Base-by-base conservation (phyloP, 2,113 vertebrate species). In the Ahaetulla prasina region DNA sequence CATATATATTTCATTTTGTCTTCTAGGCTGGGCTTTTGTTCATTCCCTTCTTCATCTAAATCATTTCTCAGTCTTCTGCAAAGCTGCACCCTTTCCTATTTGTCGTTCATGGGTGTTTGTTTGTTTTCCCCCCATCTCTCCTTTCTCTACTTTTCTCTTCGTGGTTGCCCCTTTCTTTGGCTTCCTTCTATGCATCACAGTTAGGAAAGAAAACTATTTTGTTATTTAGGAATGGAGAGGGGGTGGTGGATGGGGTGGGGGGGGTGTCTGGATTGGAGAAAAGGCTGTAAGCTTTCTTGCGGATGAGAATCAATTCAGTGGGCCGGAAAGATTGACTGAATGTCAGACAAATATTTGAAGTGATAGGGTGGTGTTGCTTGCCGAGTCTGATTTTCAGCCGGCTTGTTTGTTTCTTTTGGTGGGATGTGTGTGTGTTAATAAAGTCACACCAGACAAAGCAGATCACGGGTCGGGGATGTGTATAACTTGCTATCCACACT, bases 341-440 rank as follows among this genome's bases (percentile, higher is more conserved):
- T 47, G 39, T 12, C 49, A 47, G 68, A n/a, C 68, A 89, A 92
- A 92, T 92, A 89, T 92, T 89, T 89, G 87, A 20, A 20, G 49
- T 54, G 45, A 43, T 86, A n/a, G 30, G n/a, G 2, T 57, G 10
- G 89, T 12, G 60, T 50, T n/a, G 35, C 68, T 85, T 90, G 60
- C 90, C 30, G 1, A 39, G 8, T 43, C 35, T 9, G 14, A 8
- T 63, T 45, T 45, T 87, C 25, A 74, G 53, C 49, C 5, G 86
- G 1, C 7, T 8, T 68, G 85, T 18, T 68, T 18, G 9, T 74
- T n/a, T 39, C 63, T 54, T 45, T 80, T 20, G 60, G 16, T n/a
- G 30, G 91, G 20, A 9, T 60, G 57, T 55, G 53, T 22, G 54
- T 55, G 74, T 52, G 84, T 23, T 35, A 39, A 35, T 20, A n/a